These are phyloP conservation scores for Rhopalosiphum nymphaeae DNA, from an alignment of 2,888 invertebrate species.

Conservation along the genomic window DNA sequence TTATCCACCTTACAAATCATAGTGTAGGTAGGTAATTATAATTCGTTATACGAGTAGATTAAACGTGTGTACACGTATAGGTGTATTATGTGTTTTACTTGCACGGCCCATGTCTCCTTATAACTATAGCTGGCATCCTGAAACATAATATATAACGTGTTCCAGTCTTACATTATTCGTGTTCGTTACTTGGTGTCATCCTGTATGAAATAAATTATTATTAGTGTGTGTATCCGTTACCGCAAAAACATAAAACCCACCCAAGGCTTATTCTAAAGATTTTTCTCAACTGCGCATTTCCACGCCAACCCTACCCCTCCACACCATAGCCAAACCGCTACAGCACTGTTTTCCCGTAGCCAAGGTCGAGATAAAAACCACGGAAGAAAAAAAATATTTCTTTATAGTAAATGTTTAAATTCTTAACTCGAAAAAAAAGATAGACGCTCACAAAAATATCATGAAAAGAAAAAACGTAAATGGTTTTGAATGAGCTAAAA, in stretches of 20 bases:
- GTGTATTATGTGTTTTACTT: background rate
- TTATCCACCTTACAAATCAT: background rate
- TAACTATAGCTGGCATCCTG: background rate
- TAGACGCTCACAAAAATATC: background rate
- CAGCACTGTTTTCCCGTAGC: background rate
- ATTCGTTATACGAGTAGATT: background rate
- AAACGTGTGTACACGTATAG: background rate
- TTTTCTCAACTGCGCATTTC: constrained; percentile 17
- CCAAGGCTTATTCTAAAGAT: background rate
- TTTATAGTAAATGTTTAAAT: background rate
- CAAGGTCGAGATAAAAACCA: background rate
- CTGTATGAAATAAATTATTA: constrained; percentile 12
- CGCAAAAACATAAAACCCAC: constrained; percentile 2
- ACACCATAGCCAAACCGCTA: background rate
- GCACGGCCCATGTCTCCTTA: background rate
- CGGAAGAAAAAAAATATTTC: background rate
- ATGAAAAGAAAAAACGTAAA: background rate
- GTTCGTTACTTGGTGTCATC: constrained; percentile 8
- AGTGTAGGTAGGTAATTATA: background rate
- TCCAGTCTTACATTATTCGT: background rate
- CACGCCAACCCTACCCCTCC: background rate
- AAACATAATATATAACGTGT: background rate
- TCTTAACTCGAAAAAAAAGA: background rate
- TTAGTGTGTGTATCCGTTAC: background rate
- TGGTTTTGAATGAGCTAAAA: background rate